These are phyloP conservation scores for Philhelius pedissequus DNA, from an alignment of 2,888 invertebrate genomes.

Conservation along the genomic window DNA sequence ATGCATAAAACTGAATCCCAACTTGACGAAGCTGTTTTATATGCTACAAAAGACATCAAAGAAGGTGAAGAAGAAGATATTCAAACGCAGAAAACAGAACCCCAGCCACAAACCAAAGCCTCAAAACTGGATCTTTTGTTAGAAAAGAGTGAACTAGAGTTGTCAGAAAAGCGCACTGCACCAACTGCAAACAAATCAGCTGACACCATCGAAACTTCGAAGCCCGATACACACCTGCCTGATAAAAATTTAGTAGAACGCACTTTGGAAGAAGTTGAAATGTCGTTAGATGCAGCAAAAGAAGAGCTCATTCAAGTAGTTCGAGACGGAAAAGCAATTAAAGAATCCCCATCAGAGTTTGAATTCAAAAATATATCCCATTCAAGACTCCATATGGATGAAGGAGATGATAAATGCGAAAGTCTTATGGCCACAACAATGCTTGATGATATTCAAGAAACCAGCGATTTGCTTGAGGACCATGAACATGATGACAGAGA, in stretches of 20 bases:
- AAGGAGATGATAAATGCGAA: slow-evolving; percentile 70
- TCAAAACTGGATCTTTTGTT: slow-evolving; percentile 73
- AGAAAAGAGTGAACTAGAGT: slow-evolving; percentile 77
- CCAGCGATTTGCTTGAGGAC: slow-evolving; percentile 63
- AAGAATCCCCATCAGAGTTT: slow-evolving; percentile 87
- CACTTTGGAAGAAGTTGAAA: slow-evolving; percentile 86
- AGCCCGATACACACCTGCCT: slow-evolving; percentile 72
- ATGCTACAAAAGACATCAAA: too few species aligned
- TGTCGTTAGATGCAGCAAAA: slow-evolving; percentile 85
- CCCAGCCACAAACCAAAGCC: neutral
- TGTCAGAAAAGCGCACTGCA: slow-evolving; percentile 72
- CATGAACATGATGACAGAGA: neutral
- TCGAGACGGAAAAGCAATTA: slow-evolving; percentile 83
- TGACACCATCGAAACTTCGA: neutral
- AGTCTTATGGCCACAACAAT: slow-evolving; percentile 71
- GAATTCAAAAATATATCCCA: slow-evolving; percentile 83
- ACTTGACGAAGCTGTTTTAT: too few species aligned
- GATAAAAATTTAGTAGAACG: slow-evolving; percentile 83
- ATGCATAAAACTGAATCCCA: too few species aligned
- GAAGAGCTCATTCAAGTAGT: slow-evolving; percentile 83
- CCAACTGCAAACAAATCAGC: neutral
- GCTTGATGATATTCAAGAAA: slow-evolving; percentile 66
- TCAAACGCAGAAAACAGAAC: too few species aligned
- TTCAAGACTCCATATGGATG: slow-evolving; percentile 71
- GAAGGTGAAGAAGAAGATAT: too few species aligned